A percentile compares a stretch with the other conserved stretches of the same genome.
These are phyloP conservation scores for Aix galericulata DNA, from an alignment of 2,113 vertebrate species.

Conservation along the genomic window DNA sequence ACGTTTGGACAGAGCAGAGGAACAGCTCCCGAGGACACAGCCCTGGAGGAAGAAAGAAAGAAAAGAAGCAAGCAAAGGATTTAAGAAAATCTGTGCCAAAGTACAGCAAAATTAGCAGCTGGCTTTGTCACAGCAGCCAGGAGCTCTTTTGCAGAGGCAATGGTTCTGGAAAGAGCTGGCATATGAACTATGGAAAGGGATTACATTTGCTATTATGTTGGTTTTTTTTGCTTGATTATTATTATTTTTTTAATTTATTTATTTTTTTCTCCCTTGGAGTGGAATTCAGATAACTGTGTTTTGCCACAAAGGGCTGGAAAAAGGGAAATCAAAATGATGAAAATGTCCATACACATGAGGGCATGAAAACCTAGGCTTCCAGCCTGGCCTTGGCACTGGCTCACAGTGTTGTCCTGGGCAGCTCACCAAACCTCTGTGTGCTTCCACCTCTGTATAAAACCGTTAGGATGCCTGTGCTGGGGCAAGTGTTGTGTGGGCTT, in stretches of 20 bases:
- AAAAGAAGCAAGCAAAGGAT: neutral
- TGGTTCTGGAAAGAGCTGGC: neutral
- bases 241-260: too few species aligned
- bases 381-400: neutral
- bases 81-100: neutral
- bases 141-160: rapidly evolving
- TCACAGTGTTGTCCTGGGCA: neutral
- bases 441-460: neutral
- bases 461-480: rapidly evolving
- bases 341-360: neutral
- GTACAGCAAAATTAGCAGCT: neutral
- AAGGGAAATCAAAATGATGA: neutral
- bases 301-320: neutral
- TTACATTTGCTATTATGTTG: neutral
- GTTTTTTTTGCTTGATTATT: neutral
- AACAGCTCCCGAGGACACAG: neutral
- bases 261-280: neutral
- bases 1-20: constrained; percentile 22
- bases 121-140: neutral
- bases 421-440: neutral
- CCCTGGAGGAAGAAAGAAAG: neutral
- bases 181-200: neutral
- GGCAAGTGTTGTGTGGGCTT: neutral
- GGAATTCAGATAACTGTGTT: neutral
- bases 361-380: neutral